These are phyloP conservation scores for Piscicola geometra DNA, from an alignment of 2,888 invertebrate species.

Conservation along the genomic window DNA sequence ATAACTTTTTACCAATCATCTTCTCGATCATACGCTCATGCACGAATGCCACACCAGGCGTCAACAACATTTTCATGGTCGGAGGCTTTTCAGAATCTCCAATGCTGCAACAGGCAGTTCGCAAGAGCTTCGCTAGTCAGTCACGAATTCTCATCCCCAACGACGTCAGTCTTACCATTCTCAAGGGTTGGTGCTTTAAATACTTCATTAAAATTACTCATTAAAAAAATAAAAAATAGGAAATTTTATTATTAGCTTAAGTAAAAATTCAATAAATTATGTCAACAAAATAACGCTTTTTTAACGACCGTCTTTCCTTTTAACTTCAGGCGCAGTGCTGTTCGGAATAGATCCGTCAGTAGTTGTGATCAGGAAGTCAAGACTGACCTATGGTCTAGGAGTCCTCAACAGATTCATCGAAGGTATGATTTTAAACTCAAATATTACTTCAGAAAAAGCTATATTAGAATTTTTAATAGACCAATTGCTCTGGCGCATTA, in stretches of 20 bases:
- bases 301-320: too few relatives aligned
- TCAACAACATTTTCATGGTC: constrained; percentile 35
- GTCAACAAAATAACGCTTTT: too few relatives aligned
- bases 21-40: too few relatives aligned
- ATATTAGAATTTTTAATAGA: too few relatives aligned
- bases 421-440: constrained; percentile 7
- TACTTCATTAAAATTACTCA: too few relatives aligned
- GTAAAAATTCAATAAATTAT: too few relatives aligned
- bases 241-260: too few relatives aligned
- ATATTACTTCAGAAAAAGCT: neutral
- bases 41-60: too few relatives aligned
- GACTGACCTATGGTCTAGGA: constrained; percentile 61
- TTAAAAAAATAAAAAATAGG: too few relatives aligned
- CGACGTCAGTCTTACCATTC: constrained; percentile 60
- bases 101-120: constrained; percentile 31
- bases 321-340: constrained; percentile 60
- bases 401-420: constrained; percentile 59
- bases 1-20: neutral
- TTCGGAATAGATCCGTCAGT: constrained; percentile 60
- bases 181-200: constrained; percentile 53
- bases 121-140: constrained; percentile 15
- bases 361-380: constrained; percentile 58
- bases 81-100: constrained; percentile 36
- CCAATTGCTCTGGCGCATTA: too few relatives aligned
- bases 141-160: constrained; percentile 53